Conservation (phyloP, 1,140 invertebrate genomes). For the Euschistus heros region DNA sequence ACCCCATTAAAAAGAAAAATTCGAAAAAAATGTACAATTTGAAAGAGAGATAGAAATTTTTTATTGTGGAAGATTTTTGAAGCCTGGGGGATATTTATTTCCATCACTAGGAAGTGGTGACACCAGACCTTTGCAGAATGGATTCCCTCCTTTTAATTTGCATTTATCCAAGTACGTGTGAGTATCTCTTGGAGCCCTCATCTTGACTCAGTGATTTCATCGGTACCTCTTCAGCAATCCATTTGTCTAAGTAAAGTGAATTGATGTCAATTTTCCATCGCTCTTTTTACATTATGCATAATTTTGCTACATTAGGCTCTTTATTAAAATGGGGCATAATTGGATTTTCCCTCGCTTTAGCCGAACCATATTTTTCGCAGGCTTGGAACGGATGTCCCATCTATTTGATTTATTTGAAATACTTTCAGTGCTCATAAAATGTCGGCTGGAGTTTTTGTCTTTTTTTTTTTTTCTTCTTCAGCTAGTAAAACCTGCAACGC, state of each 20-base stretch:
- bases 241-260: neutral
- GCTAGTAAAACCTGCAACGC: too few relatives aligned
- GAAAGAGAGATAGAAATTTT: neutral
- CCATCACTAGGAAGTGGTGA: neutral
- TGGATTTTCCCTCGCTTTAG: neutral
- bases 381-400: too few relatives aligned
- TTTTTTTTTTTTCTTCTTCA: too few relatives aligned
- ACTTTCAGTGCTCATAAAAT: too few relatives aligned
- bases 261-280: neutral
- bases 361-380: neutral
- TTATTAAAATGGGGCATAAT: too few relatives aligned
- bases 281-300: neutral
- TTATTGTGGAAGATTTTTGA: neutral
- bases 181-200: constrained; percentile 1
- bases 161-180: neutral
- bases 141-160: neutral
- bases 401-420: too few relatives aligned
- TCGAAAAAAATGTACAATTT: too few relatives aligned
- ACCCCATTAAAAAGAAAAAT: too few relatives aligned
- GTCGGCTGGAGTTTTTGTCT: too few relatives aligned
- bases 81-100: neutral
- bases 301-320: too few relatives aligned
- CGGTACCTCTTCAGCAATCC: neutral
- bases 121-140: neutral
- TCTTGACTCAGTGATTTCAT: neutral